Conservation (phyloP, 2,797 vertebrate species). For the Phrynocephalus guinanensis region DNA sequence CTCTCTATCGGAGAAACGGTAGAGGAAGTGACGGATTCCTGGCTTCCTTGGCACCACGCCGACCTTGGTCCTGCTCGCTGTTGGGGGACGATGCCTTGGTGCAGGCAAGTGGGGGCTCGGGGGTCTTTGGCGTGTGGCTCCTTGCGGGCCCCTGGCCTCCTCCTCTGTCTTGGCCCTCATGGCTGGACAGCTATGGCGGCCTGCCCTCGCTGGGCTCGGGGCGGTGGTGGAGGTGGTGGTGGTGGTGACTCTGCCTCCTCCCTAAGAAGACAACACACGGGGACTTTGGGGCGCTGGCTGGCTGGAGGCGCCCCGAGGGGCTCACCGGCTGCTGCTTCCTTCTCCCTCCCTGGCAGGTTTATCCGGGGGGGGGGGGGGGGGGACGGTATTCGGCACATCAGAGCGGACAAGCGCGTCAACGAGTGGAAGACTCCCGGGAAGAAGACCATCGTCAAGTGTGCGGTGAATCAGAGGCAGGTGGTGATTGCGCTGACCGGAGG, state of each 20-base stretch:
- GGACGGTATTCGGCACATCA: constrained; percentile 97
- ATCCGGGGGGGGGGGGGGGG: no score
- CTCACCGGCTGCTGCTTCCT: neutral
- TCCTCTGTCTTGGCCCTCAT: no score
- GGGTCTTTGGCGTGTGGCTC: neutral
- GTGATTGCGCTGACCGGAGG: constrained; percentile 97
- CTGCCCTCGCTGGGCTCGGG: no score
- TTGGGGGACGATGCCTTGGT: constrained; percentile 96
- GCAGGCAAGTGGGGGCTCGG: constrained; percentile 82
- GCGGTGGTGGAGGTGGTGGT: no score
- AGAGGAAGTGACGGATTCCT: constrained; percentile 97
- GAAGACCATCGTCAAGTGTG: constrained; percentile 97
- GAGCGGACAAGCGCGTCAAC: constrained; percentile 98
- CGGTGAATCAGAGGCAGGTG: constrained; percentile 97
- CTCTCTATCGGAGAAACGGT: constrained; percentile 98
- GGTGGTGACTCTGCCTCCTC: neutral
- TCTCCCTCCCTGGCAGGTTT: constrained; percentile 82
- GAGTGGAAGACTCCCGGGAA: constrained; percentile 99
- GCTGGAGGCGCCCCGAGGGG: neutral
- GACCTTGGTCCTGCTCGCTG: constrained; percentile 95
- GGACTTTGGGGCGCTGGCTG: no score
- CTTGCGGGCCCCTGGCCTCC: no score
- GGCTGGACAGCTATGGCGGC: no score
- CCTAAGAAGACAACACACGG: neutral
- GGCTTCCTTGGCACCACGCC: constrained; percentile 97